Evolutionary conservation across 2,888 invertebrate genomes (phyloP), one percentile per base, ranked within the genome.

Genomic region (Mythimna pallens): DNA sequence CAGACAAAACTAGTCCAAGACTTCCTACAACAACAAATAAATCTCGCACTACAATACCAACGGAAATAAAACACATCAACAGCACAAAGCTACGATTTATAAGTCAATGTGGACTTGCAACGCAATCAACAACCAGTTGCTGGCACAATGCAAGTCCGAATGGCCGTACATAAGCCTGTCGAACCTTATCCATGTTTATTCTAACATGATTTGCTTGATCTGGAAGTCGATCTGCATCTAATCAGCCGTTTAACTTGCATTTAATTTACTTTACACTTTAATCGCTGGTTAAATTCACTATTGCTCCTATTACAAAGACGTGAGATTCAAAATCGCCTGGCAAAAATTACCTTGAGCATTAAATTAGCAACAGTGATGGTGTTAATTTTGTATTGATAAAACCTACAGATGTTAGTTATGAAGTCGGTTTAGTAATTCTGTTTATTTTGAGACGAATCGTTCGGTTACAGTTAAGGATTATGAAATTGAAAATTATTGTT

Each of bases 171-270:
- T 78, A 84, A 81, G 80, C 73, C 77, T 89, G 87, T 87, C 88
- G 76, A 82, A 86, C 73, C 65, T 70, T 83, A 85, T 83, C 83
- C 82, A 80, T 84, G 87, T 89, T 86, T 88, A 88, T 89, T 87
- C 79, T 83, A 87, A 88, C 89, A 90, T 89, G 89, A 90, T 89
- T 88, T 89, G 85, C 88, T 87, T 70, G 84, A 88, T 85, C 84
- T 89, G 76, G 87, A 86, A 89, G 89, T 88, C 68, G 81, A 82
- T 83, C 76, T 86, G 85, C 83, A 89, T 88, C 83, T 87, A 86
- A 89, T 88, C 88, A 85, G 80, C 74, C 84, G 82, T 86, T 84
- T 87, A 86, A 81, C 80, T 80, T 52, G 83, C 76, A 73, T 82
- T 83, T 70, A 80, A 84, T 83, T 81, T 74, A 78, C 57, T 80